Base-by-base conservation (phyloP, 2,888 invertebrate genomes). In the Heliconius ismenius region DNA sequence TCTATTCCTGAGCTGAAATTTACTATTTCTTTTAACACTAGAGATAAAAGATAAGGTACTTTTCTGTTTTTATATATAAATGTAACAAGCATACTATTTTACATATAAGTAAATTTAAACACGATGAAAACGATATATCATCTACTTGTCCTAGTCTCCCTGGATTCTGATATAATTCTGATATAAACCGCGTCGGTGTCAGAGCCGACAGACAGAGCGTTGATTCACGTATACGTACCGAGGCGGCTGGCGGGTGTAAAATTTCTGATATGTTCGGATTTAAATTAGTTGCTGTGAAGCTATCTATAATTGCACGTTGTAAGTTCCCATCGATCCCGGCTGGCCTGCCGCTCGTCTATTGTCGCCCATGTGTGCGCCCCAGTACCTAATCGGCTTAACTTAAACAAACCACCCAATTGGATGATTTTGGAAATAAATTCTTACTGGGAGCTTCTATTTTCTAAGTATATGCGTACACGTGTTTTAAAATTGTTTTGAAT, bases 401-500 rank as follows among this genome's bases (percentile, higher is more conserved):
- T 90, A 92, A 92, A 92, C 92, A 92, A 92, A 91, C 87, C 87
- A 85, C 83, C 85, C 87, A 86, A 88, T 89, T 86, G 87, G 86
- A 83, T 87, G 85, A 84, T 87, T 90, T 90, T 89, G 87, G 87
- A 90, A 89, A 89, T 89, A 88, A 88, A 91, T 89, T 87, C 85
- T 84, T 85, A 84, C 86, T 85, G 83, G 83, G 83, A 84, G 83
- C 85, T 82, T 83, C 84, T 84, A 83, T 84, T 84, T 86, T 86
- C 84, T 84, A 78, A 73, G 68, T 78, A 68, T 79, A 75, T 73
- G 73, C 64, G 28, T 77, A 81, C 80, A 80, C 79, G 78, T 79
- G 79, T 81, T 81, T 79, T 70, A 64, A 76, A 62, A 74, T 74
- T 76, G 64, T 74, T 28, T 75, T 73, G 74, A 79, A 78, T 76